A percentile compares a stretch with the other conserved stretches of the same genome.
phyloP scores from a whole-genome alignment of 2,113 vertebrate genomes.

The Bolborhynchus lineola region DNA sequence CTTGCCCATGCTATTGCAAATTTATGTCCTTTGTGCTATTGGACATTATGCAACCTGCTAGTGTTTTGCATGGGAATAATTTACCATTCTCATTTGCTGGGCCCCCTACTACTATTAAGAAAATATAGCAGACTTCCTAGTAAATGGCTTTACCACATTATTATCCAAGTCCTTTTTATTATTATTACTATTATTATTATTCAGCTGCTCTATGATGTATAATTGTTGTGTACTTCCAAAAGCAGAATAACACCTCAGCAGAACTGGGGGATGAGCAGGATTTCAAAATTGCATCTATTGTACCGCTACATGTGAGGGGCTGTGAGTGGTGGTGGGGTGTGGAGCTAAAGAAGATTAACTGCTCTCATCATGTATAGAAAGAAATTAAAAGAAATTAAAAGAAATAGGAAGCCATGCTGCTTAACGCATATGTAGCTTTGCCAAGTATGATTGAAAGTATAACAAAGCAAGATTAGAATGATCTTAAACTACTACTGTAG shows the following conservation, averaged over 20 bases:
- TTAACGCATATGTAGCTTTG: not conserved
- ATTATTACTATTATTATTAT: not conserved
- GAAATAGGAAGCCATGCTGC: not conserved
- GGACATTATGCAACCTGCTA: not conserved
- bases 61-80: not conserved
- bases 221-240: not conserved
- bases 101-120: not conserved
- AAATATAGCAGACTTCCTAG: not conserved
- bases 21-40: not conserved
- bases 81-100: not conserved
- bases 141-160: not conserved
- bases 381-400: not conserved
- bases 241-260: not conserved
- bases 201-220: not conserved
- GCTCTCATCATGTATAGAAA: not conserved
- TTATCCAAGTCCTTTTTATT: not conserved
- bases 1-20: not conserved
- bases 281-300: not conserved
- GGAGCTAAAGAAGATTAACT: not conserved
- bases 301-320: not conserved
- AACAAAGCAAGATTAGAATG: not conserved
- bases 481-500: not conserved
- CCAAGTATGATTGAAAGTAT: not conserved
- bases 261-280: not conserved
- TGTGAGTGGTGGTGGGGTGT: not conserved